Percentiles rank a stretch among this genome's conserved stretches.
Evolutionary conservation across 2,113 vertebrate genomes (phyloP).

Genomic region (Pristiophorus japonicus): DNA sequence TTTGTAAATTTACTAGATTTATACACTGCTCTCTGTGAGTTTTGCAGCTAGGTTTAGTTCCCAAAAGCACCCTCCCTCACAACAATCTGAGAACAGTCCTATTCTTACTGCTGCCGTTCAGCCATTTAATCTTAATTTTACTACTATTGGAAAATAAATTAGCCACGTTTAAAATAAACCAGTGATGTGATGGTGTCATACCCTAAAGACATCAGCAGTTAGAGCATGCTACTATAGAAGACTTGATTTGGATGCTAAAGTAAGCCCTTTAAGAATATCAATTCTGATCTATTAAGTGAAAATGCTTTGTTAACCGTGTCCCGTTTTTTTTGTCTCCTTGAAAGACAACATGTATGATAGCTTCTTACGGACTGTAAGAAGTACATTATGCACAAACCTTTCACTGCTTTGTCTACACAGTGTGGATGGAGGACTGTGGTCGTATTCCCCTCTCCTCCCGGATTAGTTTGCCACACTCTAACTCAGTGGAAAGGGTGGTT

Average conservation of each 20-base stretch:
- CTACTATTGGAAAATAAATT: background rate
- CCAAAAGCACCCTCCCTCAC: background rate
- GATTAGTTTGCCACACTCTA: slow-evolving; percentile 88
- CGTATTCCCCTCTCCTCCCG: slow-evolving; percentile 68
- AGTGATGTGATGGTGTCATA: background rate
- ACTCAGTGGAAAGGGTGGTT: slow-evolving; percentile 83
- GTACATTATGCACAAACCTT: slow-evolving; percentile 51
- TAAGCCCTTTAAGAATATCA: background rate
- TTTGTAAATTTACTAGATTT: background rate
- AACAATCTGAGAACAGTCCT: background rate
- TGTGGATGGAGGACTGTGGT: slow-evolving; percentile 60
- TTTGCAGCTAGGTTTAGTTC: background rate
- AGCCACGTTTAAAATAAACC: background rate
- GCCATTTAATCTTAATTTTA: background rate
- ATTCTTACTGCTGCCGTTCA: background rate
- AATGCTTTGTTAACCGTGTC: background rate
- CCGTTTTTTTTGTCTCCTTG: background rate
- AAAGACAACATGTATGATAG: background rate
- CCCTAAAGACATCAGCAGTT: background rate
- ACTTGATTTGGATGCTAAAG: background rate
- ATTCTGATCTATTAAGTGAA: background rate
- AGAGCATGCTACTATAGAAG: background rate
- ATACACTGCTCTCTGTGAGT: background rate
- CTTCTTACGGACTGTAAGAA: background rate
- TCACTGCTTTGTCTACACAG: slow-evolving; percentile 61